Evolutionary conservation across 2,113 vertebrate genomes (phyloP).

Genomic region (Daboia siamensis): DNA sequence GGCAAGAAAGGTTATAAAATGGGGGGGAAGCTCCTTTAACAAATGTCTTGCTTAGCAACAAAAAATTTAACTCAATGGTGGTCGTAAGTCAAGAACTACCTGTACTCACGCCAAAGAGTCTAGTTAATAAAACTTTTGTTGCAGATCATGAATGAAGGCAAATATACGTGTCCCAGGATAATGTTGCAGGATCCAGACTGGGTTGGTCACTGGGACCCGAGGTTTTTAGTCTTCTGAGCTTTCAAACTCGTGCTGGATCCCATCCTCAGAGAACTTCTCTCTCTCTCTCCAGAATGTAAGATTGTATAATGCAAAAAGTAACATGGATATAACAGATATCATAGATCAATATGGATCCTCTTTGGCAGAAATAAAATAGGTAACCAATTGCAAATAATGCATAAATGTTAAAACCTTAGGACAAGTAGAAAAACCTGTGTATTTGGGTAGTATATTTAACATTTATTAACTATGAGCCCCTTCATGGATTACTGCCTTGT

Average conservation of each 20-base stretch:
- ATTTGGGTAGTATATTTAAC: background rate
- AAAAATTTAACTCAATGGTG: background rate
- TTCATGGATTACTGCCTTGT: too few species aligned
- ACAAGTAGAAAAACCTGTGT: background rate
- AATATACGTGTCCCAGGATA: background rate
- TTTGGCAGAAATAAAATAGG: background rate
- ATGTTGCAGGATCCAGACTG: background rate
- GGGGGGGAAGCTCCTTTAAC: background rate
- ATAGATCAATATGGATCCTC: background rate
- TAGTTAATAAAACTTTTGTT: background rate
- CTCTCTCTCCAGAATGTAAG: background rate
- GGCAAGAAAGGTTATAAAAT: background rate
- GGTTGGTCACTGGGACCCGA: background rate
- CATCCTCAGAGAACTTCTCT: background rate
- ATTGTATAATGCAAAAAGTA: background rate
- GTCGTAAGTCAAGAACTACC: rapidly evolving
- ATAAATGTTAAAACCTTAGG: background rate
- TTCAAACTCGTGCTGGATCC: background rate
- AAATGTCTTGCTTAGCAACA: background rate
- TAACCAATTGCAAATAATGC: background rate
- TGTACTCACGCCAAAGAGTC: background rate
- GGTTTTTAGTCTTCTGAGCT: background rate
- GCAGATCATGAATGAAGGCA: background rate
- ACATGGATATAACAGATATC: background rate
- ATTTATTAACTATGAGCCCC: background rate